Evolutionary conservation across 2,888 invertebrate genomes (phyloP), one percentile per base, ranked within the genome.

Genomic region (Scrobipalpa atriplicella): DNA sequence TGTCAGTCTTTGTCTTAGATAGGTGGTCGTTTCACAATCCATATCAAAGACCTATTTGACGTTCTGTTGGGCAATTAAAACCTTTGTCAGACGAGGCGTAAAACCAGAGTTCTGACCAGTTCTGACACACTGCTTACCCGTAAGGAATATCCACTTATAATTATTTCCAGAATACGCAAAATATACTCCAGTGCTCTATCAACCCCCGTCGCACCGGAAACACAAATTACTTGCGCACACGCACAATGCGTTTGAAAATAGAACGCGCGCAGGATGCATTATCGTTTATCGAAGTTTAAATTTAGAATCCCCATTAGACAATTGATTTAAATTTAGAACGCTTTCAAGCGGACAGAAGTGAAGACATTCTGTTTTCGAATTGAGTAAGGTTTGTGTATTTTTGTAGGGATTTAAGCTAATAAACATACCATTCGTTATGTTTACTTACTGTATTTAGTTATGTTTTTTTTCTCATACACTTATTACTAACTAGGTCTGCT

Each of bases 241-340:
- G 70, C 75, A 76, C 77, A 78, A 80, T 78, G 39, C 75, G 73
- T 74, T 79, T 76, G 69, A 77, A 82, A 87, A 86, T 87, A 86
- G 85, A 81, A 80, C 77, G 73, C 72, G 79, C 78, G 77, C 80
- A 74, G 70, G 72, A 72, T 73, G 71, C 79, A 83, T 81, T 82
- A 82, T 76, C 81, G 80, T 84, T 77, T 78, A 83, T 82, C 79
- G 81, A 76, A 74, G 73, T 83, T 78, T 75, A 83, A 79, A 84
- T 82, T 79, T 85, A 84, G 85, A 81, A 72, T 72, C 69, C 78
- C 81, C 83, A 82, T 82, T 83, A 82, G 78, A 41, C 62, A 62
- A 62, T 62, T 62, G 63, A 63, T 63, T 63, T 63, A 63, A 52
- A 63, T 63, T 51, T 63, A 63, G 51, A 63, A 29, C 51, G 19